phyloP scores from a whole-genome alignment of 2,797 vertebrate species.

The Sebastes cheni region DNA sequence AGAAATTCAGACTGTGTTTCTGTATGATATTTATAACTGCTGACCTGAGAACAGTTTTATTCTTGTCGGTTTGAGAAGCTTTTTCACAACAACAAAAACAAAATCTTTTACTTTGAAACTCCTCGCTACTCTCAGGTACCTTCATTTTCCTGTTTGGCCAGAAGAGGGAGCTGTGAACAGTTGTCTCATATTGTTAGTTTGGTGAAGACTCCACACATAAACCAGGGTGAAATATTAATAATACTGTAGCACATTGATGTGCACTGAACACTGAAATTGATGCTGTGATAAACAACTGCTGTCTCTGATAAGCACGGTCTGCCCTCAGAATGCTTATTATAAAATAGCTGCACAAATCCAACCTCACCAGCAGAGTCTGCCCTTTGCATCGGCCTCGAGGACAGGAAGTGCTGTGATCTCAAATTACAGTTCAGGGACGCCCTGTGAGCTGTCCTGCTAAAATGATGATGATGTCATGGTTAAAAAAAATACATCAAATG shows the following conservation, averaged over 20 bases:
- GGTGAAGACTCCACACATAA: not conserved
- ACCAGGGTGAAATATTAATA: not conserved
- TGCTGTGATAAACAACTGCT: not conserved
- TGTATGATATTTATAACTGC: not conserved
- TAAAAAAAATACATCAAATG: not conserved
- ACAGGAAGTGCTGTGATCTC: constrained; percentile 28
- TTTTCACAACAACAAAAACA: not conserved
- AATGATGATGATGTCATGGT: constrained; percentile 10
- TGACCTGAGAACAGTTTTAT: not conserved
- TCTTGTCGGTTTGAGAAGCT: not conserved
- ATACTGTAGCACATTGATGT: not conserved
- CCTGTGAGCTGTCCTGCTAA: not conserved
- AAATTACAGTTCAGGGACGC: constrained; percentile 25
- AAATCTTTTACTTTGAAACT: not conserved
- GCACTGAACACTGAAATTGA: not conserved
- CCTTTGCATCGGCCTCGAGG: constrained; percentile 6
- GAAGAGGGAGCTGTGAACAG: constrained; percentile 35
- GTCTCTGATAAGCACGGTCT: not conserved
- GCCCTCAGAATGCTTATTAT: not conserved
- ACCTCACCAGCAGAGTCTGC: constrained; percentile 29
- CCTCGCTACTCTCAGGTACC: not conserved
- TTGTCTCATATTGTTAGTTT: not conserved
- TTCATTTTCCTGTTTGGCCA: constrained; percentile 24
- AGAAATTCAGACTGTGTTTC: too few relatives aligned
- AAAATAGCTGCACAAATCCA: not conserved